Conservation (phyloP, 2,888 invertebrate species). For the Drepana falcataria region DNA sequence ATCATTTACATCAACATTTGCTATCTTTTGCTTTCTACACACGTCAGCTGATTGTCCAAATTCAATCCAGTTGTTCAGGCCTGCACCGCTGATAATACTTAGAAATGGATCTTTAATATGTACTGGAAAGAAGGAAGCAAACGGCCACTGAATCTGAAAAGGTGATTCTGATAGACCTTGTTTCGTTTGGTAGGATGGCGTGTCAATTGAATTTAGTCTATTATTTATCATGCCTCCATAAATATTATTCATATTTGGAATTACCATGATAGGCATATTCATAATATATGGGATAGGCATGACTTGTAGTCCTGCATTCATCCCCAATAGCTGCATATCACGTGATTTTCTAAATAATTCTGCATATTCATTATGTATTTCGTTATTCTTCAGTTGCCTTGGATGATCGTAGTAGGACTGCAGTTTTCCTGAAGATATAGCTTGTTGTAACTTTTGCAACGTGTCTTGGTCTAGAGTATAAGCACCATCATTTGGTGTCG, state of each 20-base stretch:
- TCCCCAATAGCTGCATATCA: constrained; percentile 21
- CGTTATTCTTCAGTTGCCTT: constrained; percentile 31
- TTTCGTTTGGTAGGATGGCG: constrained; percentile 36
- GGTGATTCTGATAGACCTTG: constrained; percentile 39
- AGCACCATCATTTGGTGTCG: constrained; percentile 36
- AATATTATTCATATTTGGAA: constrained; percentile 33
- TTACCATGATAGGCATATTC: constrained; percentile 51
- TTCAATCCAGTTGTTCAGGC: constrained; percentile 76
- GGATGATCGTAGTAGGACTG: constrained; percentile 27
- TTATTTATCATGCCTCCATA: constrained; percentile 24
- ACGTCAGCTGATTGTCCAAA: constrained; percentile 78
- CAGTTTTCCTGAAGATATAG: constrained; percentile 54
- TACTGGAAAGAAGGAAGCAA: constrained; percentile 75
- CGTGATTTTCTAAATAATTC: constrained; percentile 27
- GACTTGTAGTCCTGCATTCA: constrained; percentile 21
- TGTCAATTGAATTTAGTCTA: constrained; percentile 28
- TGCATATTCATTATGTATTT: constrained; percentile 23
- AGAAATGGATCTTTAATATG: constrained; percentile 78
- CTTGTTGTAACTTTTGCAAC: constrained; percentile 56
- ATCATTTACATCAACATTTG: constrained; percentile 11
- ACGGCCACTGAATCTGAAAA: constrained; percentile 67
- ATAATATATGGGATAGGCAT: constrained; percentile 43
- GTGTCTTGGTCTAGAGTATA: constrained; percentile 54
- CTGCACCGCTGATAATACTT: constrained; percentile 68
- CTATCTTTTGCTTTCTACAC: constrained; percentile 59